These are phyloP conservation scores for Oceanites oceanicus DNA, from an alignment of 2,113 vertebrate genomes.

Conservation along the genomic window DNA sequence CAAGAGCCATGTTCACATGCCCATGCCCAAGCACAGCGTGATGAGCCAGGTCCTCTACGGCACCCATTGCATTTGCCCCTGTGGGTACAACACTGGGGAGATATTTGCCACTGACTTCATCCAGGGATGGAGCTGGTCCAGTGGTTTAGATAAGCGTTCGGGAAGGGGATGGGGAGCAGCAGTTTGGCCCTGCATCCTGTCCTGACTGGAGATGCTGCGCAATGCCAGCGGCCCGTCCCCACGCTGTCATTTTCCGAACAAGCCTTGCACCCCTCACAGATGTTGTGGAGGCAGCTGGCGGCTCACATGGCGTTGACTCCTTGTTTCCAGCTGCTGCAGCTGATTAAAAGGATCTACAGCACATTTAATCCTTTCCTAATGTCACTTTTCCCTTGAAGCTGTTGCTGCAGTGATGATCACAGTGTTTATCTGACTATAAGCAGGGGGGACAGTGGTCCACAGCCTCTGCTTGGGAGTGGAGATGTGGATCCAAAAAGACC, in stretches of 20 bases:
- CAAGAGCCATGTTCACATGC: background rate
- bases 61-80: background rate
- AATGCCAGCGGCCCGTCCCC: background rate
- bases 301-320: background rate
- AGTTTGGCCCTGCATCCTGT: fast-evolving
- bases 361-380: slow-evolving; percentile 4
- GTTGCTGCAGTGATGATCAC: background rate
- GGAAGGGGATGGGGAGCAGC: background rate
- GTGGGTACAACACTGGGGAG: too few species aligned
- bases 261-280: background rate
- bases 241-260: background rate
- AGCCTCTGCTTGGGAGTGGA: background rate
- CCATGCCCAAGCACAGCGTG: fast-evolving
- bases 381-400: background rate
- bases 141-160: fast-evolving
- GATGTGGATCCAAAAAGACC: background rate
- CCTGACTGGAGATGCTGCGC: fast-evolving
- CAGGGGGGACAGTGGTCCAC: background rate
- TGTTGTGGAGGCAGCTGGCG: background rate
- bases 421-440: background rate
- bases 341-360: background rate
- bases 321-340: slow-evolving; percentile 18
- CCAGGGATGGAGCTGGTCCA: background rate
- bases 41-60: background rate
- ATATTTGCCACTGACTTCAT: background rate